Percentiles rank a stretch among this genome's conserved stretches.
phyloP scores from a whole-genome alignment of 1,140 invertebrate species.

The Tetranychus urticae region DNA sequence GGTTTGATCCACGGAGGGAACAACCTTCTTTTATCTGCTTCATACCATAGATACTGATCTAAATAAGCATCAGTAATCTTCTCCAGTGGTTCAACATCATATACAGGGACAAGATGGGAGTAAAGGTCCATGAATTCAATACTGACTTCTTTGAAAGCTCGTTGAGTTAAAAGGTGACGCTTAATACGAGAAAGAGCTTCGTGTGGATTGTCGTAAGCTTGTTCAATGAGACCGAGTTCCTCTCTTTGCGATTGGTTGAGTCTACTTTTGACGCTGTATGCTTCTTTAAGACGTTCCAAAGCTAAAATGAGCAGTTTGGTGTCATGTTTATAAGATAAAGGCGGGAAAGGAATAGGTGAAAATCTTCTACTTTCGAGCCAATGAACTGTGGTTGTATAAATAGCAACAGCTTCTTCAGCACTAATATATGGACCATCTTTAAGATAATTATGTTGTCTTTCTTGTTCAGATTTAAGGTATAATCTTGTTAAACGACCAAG shows the following conservation, averaged over 20 bases:
- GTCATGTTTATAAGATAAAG: constrained; percentile 96
- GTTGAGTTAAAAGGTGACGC: constrained; percentile 88
- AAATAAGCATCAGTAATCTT: constrained; percentile 99
- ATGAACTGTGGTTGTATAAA: constrained; percentile 97
- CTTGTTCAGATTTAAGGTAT: constrained; percentile 96
- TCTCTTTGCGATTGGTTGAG: constrained; percentile 97
- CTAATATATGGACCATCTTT: constrained; percentile 99
- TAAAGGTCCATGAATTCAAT: constrained; percentile 99
- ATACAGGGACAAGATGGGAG: constrained; percentile 92
- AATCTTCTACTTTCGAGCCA: constrained; percentile 95
- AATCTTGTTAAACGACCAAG: constrained; percentile 80
- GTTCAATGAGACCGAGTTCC: constrained; percentile 92
- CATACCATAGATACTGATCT: constrained; percentile 99
- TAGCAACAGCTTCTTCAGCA: constrained; percentile 96
- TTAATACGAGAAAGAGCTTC: constrained; percentile 97
- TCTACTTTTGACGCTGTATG: constrained; percentile 91
- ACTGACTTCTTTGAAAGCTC: constrained; percentile 93
- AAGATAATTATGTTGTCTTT: constrained; percentile 94
- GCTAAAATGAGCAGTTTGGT: constrained; percentile 93
- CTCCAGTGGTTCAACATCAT: constrained; percentile 94
- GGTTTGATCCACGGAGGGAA: constrained; percentile 99
- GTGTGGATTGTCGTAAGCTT: constrained; percentile 98
- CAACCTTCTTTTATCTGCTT: constrained; percentile 85
- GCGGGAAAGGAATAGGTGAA: constrained; percentile 96
- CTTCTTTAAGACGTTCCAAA: constrained; percentile 88